phyloP scores from a whole-genome alignment of 2,797 vertebrate species.

The Phoeniculus purpureus region DNA sequence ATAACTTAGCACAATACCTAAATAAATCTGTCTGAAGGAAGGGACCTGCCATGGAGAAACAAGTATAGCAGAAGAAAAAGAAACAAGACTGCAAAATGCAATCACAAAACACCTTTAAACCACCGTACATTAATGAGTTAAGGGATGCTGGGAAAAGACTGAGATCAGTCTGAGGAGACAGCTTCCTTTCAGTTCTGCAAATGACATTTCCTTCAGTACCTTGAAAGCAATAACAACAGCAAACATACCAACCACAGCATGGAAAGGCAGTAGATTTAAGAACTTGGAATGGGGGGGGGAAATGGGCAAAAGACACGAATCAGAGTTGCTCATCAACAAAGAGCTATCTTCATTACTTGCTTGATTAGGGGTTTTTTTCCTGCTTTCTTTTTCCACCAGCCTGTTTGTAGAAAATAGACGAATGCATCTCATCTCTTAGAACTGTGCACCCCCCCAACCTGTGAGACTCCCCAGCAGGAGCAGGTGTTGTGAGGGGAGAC shows the following conservation, averaged over 20 bases:
- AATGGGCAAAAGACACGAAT: neutral
- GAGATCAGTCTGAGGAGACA: neutral
- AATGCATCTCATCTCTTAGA: neutral
- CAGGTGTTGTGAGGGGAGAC: neutral
- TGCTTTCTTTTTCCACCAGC: neutral
- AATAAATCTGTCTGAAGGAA: slow-evolving; percentile 24
- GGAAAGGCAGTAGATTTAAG: neutral
- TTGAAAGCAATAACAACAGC: neutral
- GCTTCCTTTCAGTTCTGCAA: neutral
- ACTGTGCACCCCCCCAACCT: neutral
- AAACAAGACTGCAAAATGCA: neutral
- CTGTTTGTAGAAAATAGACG: neutral
- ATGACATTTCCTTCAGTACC: neutral
- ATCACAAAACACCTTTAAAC: neutral
- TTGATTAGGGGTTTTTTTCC: neutral
- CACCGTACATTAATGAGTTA: neutral
- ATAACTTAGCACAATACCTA: slow-evolving; percentile 21
- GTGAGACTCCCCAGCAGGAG: neutral
- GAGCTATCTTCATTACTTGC: neutral
- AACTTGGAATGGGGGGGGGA: neutral
- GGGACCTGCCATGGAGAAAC: neutral
- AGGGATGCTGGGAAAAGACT: neutral
- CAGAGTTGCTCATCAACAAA: neutral
- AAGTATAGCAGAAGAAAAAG: neutral
- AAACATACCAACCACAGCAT: neutral